Evolutionary conservation across 2,888 invertebrate species (phyloP).

Genomic region (Hofmannophila pseudospretella): DNA sequence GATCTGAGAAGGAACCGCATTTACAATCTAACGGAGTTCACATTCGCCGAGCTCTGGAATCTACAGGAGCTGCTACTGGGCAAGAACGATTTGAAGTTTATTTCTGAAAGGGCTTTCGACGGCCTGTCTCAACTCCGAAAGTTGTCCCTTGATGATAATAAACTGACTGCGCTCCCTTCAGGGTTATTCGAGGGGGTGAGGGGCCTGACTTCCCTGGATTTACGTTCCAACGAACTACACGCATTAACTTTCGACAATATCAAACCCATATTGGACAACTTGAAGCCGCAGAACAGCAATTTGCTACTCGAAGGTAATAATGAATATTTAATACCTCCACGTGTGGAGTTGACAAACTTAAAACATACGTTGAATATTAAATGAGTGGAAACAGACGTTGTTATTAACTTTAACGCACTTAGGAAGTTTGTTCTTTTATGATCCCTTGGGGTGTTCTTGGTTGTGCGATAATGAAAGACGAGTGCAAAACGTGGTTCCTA

Average conservation of each 20-base stretch:
- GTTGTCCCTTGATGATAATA: constrained; percentile 86
- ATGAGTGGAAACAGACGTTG: constrained; percentile 52
- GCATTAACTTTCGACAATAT: constrained; percentile 87
- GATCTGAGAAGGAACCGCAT: constrained; percentile 86
- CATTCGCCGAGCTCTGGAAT: constrained; percentile 87
- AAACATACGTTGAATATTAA: constrained; percentile 64
- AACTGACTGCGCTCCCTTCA: constrained; percentile 82
- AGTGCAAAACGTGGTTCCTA: constrained; percentile 40
- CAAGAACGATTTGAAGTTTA: constrained; percentile 83
- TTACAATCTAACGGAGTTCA: constrained; percentile 86
- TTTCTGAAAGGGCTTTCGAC: constrained; percentile 87
- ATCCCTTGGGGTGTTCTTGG: constrained; percentile 52
- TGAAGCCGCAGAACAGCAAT: constrained; percentile 85
- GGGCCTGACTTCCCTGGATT: constrained; percentile 84
- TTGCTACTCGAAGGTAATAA: constrained; percentile 85
- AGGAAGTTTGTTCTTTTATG: constrained; percentile 60
- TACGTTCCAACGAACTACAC: constrained; percentile 86
- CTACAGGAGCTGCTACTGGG: constrained; percentile 83
- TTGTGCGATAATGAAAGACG: constrained; percentile 27
- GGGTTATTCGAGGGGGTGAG: constrained; percentile 86
- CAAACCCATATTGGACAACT: constrained; percentile 86
- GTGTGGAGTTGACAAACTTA: constrained; percentile 50
- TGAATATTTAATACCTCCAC: constrained; percentile 52
- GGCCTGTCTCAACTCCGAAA: constrained; percentile 85
- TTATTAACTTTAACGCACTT: constrained; percentile 57